Evolutionary conservation across 1,140 invertebrate genomes (phyloP).

Genomic region (Caenorhabditis briggsae): DNA sequence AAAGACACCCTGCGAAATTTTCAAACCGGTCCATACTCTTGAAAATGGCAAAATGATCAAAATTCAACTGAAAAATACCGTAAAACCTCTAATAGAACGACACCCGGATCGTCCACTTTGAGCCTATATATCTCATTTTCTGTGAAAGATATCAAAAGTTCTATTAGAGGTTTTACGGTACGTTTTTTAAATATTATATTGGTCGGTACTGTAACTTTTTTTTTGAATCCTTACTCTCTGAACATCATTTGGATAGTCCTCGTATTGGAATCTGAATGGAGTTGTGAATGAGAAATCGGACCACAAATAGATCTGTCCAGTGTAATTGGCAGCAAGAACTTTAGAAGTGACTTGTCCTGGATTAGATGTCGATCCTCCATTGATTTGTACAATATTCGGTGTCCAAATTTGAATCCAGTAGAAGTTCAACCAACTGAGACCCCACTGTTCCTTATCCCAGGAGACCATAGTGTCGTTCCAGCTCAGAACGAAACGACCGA

Average conservation of each 20-base stretch:
- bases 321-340: constrained; percentile 77
- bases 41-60: too few relatives aligned
- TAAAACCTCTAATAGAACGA: too few relatives aligned
- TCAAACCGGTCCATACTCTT: too few relatives aligned
- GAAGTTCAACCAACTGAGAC: constrained; percentile 77
- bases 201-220: too few relatives aligned
- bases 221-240: constrained; percentile 62
- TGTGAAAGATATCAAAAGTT: too few relatives aligned
- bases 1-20: neutral
- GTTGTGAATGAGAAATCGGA: constrained; percentile 75
- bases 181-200: too few relatives aligned
- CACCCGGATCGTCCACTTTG: too few relatives aligned
- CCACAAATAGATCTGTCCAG: constrained; percentile 77
- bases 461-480: constrained; percentile 76
- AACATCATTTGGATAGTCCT: constrained; percentile 75
- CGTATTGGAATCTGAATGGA: constrained; percentile 74
- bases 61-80: too few relatives aligned
- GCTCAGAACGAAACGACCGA: constrained; percentile 73
- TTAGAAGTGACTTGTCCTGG: constrained; percentile 74
- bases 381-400: constrained; percentile 76
- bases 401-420: constrained; percentile 78
- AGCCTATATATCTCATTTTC: too few relatives aligned
- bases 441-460: constrained; percentile 77
- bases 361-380: constrained; percentile 68
- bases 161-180: too few relatives aligned